Conservation (phyloP, 1,140 invertebrate species). For the Nylanderia fulva region DNA sequence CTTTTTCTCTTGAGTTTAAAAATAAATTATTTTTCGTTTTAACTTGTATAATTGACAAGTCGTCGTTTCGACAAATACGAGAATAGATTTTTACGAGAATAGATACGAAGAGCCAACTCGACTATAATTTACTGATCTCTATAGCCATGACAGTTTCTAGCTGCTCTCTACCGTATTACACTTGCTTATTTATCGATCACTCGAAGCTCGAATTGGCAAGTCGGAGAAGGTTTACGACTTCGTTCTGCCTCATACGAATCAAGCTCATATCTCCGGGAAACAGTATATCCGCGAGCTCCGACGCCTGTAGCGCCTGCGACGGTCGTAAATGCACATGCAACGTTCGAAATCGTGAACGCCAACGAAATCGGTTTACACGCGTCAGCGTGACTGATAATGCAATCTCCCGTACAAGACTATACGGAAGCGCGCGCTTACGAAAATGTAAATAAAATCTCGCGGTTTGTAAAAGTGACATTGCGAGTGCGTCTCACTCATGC, state of each 20-base stretch:
- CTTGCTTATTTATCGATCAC: constrained; percentile 43
- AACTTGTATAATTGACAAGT: too few species aligned
- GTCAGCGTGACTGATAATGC: constrained; percentile 53
- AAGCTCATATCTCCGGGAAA: constrained; percentile 52
- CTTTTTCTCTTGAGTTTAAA: too few species aligned
- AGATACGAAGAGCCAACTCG: background rate
- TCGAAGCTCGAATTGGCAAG: constrained; percentile 7
- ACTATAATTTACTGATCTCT: background rate
- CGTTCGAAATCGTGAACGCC: constrained; percentile 52
- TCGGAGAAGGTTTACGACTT: constrained; percentile 46
- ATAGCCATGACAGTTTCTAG: background rate
- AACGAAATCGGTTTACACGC: constrained; percentile 49
- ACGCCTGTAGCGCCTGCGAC: constrained; percentile 49
- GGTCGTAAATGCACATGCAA: constrained; percentile 67
- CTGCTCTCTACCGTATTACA: background rate
- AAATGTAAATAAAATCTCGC: constrained; percentile 46
- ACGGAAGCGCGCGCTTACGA: background rate
- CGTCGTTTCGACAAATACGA: background rate
- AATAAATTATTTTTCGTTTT: too few species aligned
- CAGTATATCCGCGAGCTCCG: constrained; percentile 19
- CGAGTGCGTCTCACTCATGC: background rate
- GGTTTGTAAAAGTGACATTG: constrained; percentile 40
- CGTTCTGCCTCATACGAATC: constrained; percentile 30
- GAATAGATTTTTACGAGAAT: background rate
- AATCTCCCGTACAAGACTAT: constrained; percentile 44